Base-by-base conservation (phyloP, 1,140 invertebrate genomes). In the Diabrotica virgifera region DNA sequence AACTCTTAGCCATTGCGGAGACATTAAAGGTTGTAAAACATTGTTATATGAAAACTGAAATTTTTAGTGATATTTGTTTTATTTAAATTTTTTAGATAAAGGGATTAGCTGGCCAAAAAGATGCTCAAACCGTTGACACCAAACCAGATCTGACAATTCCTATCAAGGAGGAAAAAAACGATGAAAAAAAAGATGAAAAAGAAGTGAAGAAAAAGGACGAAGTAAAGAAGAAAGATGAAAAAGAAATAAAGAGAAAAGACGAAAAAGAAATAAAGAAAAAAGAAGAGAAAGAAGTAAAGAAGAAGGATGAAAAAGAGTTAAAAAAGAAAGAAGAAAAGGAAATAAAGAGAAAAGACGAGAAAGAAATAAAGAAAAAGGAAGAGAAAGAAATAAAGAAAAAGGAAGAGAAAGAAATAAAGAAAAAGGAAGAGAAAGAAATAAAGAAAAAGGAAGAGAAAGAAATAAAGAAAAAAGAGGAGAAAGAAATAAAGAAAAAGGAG, bases 1-100 rank as follows among this genome's bases (percentile, higher is more conserved):
- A 75, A 51, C 66, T 84, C 12, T 63, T 83, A 4, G 73, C 75
- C 57, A 81, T 79, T 24, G 82, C 81, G 5, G 78, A 82, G 64
- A 66, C 72, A 9, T 69, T 83, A 8, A 79, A 82, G 70, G 81
- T 84, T 62, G 36, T 6, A 57, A 52, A 8, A 24, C 52, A 75
- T 10, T 55, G 40, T 14, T 61, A 38, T 13, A 57, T 52, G 24
- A 60, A 50, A 35, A 11, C 46, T 52, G 38, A 12, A 53, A 62
- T 35, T 9, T 3, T 62, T 55, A 55, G 9, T 62, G 55, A 5
- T 46, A 54, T 46, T 61, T 65, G 36, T 59, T 59, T 55, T 65
- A 36, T 52, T 66, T 11, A 2, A 11, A 1, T 51, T n/a, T 5
- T 70, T 10, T 62, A 77, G 76, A 75, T 78, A n/a, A 78, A 78